Conservation (phyloP, 1,140 invertebrate species). For the Danaus melanippus region DNA sequence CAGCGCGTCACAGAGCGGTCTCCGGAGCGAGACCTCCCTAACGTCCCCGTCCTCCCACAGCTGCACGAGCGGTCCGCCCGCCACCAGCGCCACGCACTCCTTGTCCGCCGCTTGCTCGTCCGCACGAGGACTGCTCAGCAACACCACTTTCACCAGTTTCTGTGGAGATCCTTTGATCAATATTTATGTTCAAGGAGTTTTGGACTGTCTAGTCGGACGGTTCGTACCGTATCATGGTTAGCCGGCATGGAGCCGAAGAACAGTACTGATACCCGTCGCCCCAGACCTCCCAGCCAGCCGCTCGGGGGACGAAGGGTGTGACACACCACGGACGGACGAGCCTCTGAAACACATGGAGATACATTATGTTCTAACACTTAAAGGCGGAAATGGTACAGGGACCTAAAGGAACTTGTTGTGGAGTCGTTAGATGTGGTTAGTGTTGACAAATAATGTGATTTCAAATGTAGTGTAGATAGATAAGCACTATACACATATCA, state of each 20-base stretch:
- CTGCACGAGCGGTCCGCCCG: constrained; percentile 46
- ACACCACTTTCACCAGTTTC: constrained; percentile 50
- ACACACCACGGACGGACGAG: constrained; percentile 79
- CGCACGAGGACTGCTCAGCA: constrained; percentile 17
- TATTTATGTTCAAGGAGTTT: too few relatives aligned
- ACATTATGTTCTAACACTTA: too few relatives aligned
- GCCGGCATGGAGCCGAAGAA: constrained; percentile 88
- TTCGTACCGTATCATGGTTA: constrained; percentile 83
- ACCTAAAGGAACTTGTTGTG: too few relatives aligned
- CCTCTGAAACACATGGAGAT: constrained; percentile 39
- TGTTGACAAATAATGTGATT: too few relatives aligned
- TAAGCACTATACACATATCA: too few relatives aligned
- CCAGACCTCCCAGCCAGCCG: constrained; percentile 91
- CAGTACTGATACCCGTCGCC: constrained; percentile 86
- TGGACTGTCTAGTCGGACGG: neutral
- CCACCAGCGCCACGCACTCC: constrained; percentile 39
- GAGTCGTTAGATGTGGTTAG: too few relatives aligned
- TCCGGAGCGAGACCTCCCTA: constrained; percentile 38
- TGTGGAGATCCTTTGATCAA: constrained; percentile 12
- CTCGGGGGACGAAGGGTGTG: constrained; percentile 82
- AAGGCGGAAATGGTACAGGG: too few relatives aligned
- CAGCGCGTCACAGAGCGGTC: constrained; percentile 38
- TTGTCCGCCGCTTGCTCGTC: constrained; percentile 12
- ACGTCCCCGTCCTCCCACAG: constrained; percentile 43
- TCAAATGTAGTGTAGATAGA: too few relatives aligned